These are phyloP conservation scores for Cheilosia impressa DNA, from an alignment of 2,888 invertebrate genomes.

Conservation along the genomic window DNA sequence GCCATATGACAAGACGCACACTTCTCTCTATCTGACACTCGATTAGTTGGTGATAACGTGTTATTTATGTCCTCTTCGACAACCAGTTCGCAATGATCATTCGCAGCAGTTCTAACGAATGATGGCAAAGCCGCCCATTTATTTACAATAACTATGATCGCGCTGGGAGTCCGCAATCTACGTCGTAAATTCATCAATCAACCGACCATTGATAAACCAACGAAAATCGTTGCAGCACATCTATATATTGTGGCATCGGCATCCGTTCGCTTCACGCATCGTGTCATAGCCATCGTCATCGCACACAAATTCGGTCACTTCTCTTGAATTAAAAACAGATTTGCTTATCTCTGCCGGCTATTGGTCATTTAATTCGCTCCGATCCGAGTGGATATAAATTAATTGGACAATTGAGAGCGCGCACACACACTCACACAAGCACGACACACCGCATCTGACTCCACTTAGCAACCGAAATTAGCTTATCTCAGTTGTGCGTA, in stretches of 20 bases:
- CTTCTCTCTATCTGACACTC: too few relatives aligned
- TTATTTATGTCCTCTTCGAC: too few relatives aligned
- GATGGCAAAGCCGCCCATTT: background rate
- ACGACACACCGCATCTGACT: constrained; percentile 7
- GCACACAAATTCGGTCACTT: constrained; percentile 60
- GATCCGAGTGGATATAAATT: constrained; percentile 61
- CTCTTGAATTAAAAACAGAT: constrained; percentile 67
- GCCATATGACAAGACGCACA: too few relatives aligned
- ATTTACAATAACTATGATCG: constrained; percentile 9
- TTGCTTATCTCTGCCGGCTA: constrained; percentile 57
- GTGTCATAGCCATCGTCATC: constrained; percentile 48
- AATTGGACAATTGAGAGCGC: constrained; percentile 52
- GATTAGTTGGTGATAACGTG: too few relatives aligned
- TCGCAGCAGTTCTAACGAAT: too few relatives aligned
- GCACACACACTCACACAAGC: background rate
- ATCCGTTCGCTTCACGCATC: constrained; percentile 22
- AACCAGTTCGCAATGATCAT: too few relatives aligned
- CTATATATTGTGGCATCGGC: background rate
- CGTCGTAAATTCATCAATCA: constrained; percentile 59
- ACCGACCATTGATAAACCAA: constrained; percentile 36
- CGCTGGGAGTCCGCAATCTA: background rate
- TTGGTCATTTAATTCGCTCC: constrained; percentile 59
- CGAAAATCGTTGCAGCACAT: constrained; percentile 7
- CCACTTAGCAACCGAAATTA: constrained; percentile 74
- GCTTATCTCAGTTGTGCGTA: constrained; percentile 72